A percentile compares a stretch with the other conserved stretches of the same genome.
phyloP scores from a whole-genome alignment of 2,888 invertebrate species.

The Leptura quadrifasciata region DNA sequence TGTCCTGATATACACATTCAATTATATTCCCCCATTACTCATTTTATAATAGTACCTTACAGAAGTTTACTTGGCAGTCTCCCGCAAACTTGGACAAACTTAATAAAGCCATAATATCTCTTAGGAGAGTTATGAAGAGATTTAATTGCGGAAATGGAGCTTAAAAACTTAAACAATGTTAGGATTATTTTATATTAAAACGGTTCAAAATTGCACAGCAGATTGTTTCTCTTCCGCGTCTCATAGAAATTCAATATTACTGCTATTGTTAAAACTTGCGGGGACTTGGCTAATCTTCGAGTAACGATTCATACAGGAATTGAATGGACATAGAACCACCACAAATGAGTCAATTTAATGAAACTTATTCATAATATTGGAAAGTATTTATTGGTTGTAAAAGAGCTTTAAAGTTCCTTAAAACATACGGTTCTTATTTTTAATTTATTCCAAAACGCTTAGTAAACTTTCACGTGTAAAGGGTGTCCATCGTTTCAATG shows the following conservation, averaged over 20 bases:
- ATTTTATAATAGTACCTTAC: conserved; percentile 28
- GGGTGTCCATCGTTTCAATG: too few species aligned
- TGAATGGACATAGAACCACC: too few species aligned
- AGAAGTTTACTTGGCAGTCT: conserved; percentile 35
- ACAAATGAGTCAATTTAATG: too few species aligned
- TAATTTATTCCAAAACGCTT: too few species aligned
- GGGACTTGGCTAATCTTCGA: background rate
- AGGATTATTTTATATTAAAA: conserved; percentile 62
- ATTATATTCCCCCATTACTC: conserved; percentile 36
- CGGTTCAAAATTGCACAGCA: conserved; percentile 33
- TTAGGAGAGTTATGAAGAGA: conserved; percentile 59
- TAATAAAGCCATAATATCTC: conserved; percentile 67
- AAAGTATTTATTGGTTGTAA: too few species aligned
- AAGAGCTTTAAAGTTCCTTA: too few species aligned
- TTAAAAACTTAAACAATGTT: conserved; percentile 71
- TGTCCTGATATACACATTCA: conserved; percentile 24
- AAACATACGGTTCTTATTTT: too few species aligned
- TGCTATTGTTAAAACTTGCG: conserved; percentile 13
- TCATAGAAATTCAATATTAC: conserved; percentile 2
- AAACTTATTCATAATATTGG: too few species aligned
- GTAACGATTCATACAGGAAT: background rate
- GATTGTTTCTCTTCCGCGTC: conserved; percentile 22
- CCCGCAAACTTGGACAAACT: conserved; percentile 64
- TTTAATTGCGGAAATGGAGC: conserved; percentile 71
- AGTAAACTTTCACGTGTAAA: too few species aligned